Evolutionary conservation across 2,888 invertebrate species (phyloP), one percentile per base, ranked within the genome.

Genomic region (Carpatolechia fugitivella): DNA sequence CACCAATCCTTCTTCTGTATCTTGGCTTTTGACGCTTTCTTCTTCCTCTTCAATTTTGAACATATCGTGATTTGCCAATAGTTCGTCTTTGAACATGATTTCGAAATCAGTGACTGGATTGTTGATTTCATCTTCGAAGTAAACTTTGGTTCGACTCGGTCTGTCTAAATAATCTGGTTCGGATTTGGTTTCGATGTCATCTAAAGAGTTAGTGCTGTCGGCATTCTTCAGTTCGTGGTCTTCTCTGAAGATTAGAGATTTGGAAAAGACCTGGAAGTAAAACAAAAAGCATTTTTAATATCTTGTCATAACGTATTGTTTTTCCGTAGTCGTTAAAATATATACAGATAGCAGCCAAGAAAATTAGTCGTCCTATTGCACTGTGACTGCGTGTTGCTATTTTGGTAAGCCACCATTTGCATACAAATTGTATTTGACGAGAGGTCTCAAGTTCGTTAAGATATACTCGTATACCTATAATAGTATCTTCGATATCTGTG

Each of bases 81-180:
- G 74, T 70, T 91, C 91, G 59, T 91, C 91, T 74, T 90, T 90
- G 69, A 91, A 91, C 91, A 91, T 91, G 1, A 91, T 91, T 73
- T 91, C 91, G 52, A 91, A 90, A 69, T 91, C 91, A 1, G 91
- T 89, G 1, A 91, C 85, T 0, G 88, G 89, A 0, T 88, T 87
- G 52, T 90, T 82, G 0, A 89, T 82, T 71, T 90, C 90, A 33
- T 90, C 90, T 70, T 90, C 90, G 59, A 91, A 91, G 62, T 90
- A 88, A 0, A 91, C 91, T 64, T 89, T 89, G 16, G 88, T 88
- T 58, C 90, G 72, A 56, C 86, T 89, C 0, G 89, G 88, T 63
- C 77, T 82, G 40, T 78, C 80, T 14, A 82, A 59, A 40, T 85
- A 83, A 56, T 89, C 87, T 0, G 90, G 87, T 70, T 88, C 85